Conservation (phyloP, 2,797 vertebrate genomes). For the Notolepis coatsorum region DNA sequence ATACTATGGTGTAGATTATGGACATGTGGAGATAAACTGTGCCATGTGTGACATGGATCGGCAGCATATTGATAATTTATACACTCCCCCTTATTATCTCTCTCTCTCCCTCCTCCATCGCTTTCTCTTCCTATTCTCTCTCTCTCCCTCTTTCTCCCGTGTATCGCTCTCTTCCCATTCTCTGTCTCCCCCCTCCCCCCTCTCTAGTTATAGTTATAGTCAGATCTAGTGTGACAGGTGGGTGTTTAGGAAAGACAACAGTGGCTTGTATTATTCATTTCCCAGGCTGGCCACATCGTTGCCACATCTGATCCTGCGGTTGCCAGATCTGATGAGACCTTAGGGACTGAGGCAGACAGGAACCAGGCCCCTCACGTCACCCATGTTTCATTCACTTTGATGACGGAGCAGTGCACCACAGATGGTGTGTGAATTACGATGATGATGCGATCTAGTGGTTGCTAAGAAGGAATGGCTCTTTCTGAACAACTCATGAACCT, state of each 20-base stretch:
- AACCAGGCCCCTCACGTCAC: slow-evolving; percentile 37
- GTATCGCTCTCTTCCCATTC: not conserved
- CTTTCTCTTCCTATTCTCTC: not conserved
- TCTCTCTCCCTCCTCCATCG: not conserved
- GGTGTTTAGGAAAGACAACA: slow-evolving; percentile 40
- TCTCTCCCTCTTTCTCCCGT: not conserved
- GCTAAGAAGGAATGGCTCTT: no score
- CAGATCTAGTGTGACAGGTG: slow-evolving; percentile 5
- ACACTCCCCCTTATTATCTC: not conserved
- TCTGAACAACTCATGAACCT: no score
- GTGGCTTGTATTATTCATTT: slow-evolving; percentile 57
- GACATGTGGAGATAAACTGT: no score
- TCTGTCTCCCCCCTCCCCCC: no score
- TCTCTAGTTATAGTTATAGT: no score
- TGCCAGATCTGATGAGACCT: slow-evolving; percentile 39
- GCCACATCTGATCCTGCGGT: slow-evolving; percentile 12
- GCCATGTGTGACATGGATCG: no score
- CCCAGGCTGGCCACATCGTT: slow-evolving; percentile 17
- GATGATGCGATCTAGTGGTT: slow-evolving; percentile 18
- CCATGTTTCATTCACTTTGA: slow-evolving; percentile 72
- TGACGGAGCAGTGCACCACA: slow-evolving; percentile 28
- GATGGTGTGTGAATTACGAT: slow-evolving; percentile 60
- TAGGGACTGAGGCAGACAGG: slow-evolving; percentile 19
- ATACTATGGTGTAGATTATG: not conserved
- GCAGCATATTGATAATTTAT: no score